These are phyloP conservation scores for Platichthys flesus DNA, from an alignment of 2,113 vertebrate genomes.

Conservation along the genomic window DNA sequence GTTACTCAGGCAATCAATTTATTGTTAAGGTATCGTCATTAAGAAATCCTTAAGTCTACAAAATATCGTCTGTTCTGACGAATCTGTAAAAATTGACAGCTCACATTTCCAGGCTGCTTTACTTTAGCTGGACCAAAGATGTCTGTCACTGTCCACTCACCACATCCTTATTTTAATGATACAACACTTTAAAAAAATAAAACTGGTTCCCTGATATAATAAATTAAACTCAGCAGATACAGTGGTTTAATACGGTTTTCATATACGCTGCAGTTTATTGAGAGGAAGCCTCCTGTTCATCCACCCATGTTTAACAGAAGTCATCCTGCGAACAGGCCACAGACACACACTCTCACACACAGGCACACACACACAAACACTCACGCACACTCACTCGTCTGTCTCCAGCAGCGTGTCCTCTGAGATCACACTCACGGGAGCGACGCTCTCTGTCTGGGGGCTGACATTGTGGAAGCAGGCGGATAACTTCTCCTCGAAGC, in stretches of 20 bases:
- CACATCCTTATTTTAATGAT: not conserved
- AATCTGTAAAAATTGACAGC: not conserved
- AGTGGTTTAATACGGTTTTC: not conserved
- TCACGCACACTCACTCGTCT: slow-evolving; percentile 89
- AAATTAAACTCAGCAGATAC: not conserved
- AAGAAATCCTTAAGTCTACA: too few relatives aligned
- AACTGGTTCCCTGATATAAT: too few relatives aligned
- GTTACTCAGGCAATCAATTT: too few relatives aligned
- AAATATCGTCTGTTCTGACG: not conserved
- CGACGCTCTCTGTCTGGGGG: slow-evolving; percentile 70
- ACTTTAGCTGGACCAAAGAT: slow-evolving; percentile 4
- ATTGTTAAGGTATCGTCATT: too few relatives aligned
- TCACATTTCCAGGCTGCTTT: not conserved
- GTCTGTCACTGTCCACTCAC: not conserved
- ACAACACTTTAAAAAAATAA: not conserved
- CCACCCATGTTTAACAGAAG: not conserved
- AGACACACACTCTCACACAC: slow-evolving; percentile 85
- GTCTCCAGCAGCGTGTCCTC: slow-evolving; percentile 87
- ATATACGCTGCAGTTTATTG: not conserved
- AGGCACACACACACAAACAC: too few relatives aligned
- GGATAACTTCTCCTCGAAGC: slow-evolving; percentile 85
- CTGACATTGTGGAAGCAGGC: slow-evolving; percentile 84
- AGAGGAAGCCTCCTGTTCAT: not conserved
- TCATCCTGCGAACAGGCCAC: slow-evolving; percentile 9
- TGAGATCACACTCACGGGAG: slow-evolving; percentile 81